A percentile compares a stretch with the other conserved stretches of the same genome.
Conservation (phyloP, 2,797 vertebrate species). For the Choloepus didactylus region DNA sequence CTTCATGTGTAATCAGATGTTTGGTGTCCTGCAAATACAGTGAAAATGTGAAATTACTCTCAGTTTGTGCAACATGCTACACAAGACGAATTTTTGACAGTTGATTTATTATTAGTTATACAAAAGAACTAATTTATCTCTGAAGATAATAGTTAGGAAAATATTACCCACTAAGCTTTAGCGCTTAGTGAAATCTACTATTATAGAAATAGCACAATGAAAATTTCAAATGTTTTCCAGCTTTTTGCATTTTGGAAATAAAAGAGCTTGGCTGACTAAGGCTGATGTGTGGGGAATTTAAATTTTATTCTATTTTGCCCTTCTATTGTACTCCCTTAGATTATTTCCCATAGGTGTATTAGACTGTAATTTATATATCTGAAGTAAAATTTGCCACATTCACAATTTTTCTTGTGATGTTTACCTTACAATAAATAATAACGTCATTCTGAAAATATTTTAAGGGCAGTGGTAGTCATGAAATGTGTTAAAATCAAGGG, state of each 20-base stretch:
- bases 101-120: background rate
- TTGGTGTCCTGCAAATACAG: background rate
- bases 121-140: background rate
- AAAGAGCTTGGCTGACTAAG: background rate
- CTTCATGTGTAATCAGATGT: background rate
- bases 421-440: background rate
- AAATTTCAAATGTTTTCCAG: background rate
- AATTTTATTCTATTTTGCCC: background rate
- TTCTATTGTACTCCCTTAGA: background rate
- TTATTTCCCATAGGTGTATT: background rate
- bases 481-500: constrained; percentile 57
- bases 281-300: background rate
- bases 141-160: constrained; percentile 2
- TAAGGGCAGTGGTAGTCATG: background rate
- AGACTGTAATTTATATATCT: background rate
- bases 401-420: background rate
- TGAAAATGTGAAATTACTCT: background rate
- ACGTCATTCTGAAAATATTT: constrained; percentile 30
- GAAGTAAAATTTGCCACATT: constrained; percentile 55
- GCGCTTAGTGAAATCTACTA: background rate
- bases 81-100: background rate
- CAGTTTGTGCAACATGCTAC: background rate
- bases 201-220: background rate
- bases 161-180: background rate
- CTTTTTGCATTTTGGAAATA: background rate